Conservation (phyloP, 2,797 vertebrate genomes). For the Brachyrhaphis roseni region DNA sequence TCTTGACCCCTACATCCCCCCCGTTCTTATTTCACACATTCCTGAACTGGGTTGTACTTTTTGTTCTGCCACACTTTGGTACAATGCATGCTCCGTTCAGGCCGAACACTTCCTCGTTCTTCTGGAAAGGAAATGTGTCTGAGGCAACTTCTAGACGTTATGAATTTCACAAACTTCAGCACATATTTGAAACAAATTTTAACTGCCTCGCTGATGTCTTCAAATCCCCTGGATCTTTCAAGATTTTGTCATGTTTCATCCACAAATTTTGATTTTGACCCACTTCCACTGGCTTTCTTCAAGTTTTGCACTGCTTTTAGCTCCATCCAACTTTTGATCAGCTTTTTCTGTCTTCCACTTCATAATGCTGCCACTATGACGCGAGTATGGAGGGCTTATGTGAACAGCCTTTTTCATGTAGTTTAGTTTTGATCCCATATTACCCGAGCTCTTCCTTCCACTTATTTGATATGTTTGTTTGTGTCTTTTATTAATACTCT, state of each 20-base stretch:
- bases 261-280: background rate
- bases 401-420: background rate
- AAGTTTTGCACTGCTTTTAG: background rate
- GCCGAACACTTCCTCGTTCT: conserved; percentile 7
- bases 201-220: background rate
- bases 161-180: conserved; percentile 6
- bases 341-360: background rate
- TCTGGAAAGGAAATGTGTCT: background rate
- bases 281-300: background rate
- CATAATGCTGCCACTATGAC: background rate
- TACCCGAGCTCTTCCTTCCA: background rate
- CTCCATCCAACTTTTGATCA: background rate
- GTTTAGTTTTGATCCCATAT: background rate
- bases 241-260: background rate
- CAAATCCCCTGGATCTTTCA: background rate
- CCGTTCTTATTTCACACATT: conserved; percentile 49
- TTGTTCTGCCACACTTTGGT: conserved; percentile 23
- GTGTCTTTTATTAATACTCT: background rate
- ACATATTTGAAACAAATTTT: conserved; percentile 7
- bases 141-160: background rate
- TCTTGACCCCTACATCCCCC: conserved; percentile 59
- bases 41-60: conserved; percentile 49
- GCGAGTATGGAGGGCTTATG: background rate
- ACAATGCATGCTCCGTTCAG: conserved; percentile 19
- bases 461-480: background rate